Evolutionary conservation across 2,888 invertebrate genomes (phyloP), one percentile per base, ranked within the genome.

Genomic region (Clitarchus hookeri): DNA sequence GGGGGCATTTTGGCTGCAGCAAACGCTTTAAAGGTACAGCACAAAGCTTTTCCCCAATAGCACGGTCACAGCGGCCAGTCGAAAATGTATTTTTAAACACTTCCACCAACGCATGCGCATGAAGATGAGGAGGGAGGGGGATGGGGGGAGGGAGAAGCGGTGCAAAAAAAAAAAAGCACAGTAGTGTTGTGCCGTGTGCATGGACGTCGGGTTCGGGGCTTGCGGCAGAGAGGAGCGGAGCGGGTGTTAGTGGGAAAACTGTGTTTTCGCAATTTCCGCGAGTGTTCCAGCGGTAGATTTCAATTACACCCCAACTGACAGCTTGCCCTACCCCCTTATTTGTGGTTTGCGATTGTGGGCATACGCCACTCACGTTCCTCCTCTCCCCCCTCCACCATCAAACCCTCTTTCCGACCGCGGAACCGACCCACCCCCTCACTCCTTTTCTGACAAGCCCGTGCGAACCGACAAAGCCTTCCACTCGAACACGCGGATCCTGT

Each of bases 221-320:
- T 6, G 13, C 26, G 84, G 83, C 36, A 54, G 44, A 78, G 53
- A 77, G 16, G 78, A 0, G 27, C 12, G 80, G 82, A 9, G 82
- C 8, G 82, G 19, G 85, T 85, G 83, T 79, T 86, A 86, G 86
- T 86, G 86, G 65, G 86, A 86, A 86, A 86, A 86, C 86, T 86
- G 86, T 86, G 86, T 86, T 84, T 82, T 78, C 65, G 85, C 77
- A 80, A 48, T 82, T 48, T 83, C 83, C 65, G 54, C 78, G 83
- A 82, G 83, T 25, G 85, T 83, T 44, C 53, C 79, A 82, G 84
- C 79, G 80, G 86, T 83, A 85, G 84, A 85, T 85, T 85, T 87
- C 86, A 86, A 86, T 87, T 84, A 86, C 84, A 48, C 53, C 53
- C 54, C 82, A 48, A 84, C 83, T 65, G 44, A 86, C 53, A 65